phyloP scores from a whole-genome alignment of 2,888 invertebrate species.

The Pimpla rufipes region DNA sequence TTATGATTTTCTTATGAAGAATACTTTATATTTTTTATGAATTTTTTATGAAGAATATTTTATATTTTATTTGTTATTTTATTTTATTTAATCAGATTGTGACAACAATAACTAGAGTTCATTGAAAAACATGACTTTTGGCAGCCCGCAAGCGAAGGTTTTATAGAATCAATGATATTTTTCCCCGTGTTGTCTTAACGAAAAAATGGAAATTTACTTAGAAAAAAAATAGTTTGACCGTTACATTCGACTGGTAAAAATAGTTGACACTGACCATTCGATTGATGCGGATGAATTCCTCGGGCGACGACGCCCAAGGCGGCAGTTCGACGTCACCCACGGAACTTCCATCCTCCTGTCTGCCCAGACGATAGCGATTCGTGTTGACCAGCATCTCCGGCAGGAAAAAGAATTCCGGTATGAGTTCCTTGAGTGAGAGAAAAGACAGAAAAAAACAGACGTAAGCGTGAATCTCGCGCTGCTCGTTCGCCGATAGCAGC shows the following conservation, averaged over 20 bases:
- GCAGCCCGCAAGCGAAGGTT: too few relatives aligned
- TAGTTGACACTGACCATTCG: constrained; percentile 90
- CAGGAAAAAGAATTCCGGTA: constrained; percentile 99
- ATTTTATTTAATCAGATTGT: too few relatives aligned
- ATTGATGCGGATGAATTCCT: constrained; percentile 99
- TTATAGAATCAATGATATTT: too few relatives aligned
- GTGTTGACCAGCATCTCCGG: constrained; percentile 99
- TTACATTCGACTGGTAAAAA: not conserved
- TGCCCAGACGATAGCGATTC: constrained; percentile 94
- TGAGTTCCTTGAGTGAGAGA: constrained; percentile 90
- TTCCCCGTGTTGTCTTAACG: too few relatives aligned
- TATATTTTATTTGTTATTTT: too few relatives aligned
- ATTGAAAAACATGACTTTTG: too few relatives aligned
- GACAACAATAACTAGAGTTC: too few relatives aligned
- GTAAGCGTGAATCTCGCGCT: constrained; percentile 1
- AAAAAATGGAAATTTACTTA: too few relatives aligned
- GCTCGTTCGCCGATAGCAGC: not conserved
- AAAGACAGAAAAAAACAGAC: constrained; percentile 53
- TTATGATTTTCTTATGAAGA: too few relatives aligned
- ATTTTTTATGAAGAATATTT: too few relatives aligned
- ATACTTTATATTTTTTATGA: too few relatives aligned
- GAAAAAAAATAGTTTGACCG: too few relatives aligned
- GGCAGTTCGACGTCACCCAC: constrained; percentile 96
- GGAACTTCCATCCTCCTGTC: constrained; percentile 92
- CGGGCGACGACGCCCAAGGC: constrained; percentile 98